These are phyloP conservation scores for Narcine bancroftii DNA, from an alignment of 2,113 vertebrate species.

Conservation along the genomic window DNA sequence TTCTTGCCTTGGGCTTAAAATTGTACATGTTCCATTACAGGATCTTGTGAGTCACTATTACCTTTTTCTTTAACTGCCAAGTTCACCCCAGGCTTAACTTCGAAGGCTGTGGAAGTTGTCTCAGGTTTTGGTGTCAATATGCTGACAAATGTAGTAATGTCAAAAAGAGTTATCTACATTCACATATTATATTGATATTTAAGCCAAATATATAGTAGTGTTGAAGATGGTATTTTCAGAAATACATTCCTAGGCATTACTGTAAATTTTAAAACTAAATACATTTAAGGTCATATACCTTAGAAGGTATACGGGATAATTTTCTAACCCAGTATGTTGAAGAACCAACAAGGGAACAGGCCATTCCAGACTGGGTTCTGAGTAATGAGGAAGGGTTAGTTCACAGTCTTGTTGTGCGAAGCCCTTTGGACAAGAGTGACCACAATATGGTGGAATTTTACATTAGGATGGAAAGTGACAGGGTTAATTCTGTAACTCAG, in stretches of 20 bases:
- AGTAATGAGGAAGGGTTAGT: no score
- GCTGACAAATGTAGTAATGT: background rate
- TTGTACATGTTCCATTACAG: constrained; percentile 11
- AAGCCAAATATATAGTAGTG: background rate
- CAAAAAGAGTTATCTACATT: background rate
- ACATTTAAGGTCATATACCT: background rate
- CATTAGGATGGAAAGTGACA: no score
- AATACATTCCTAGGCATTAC: background rate
- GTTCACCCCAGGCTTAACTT: background rate
- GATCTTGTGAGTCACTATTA: background rate
- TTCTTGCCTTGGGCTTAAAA: background rate
- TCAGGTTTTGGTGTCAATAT: background rate
- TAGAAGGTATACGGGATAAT: no score
- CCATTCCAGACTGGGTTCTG: no score
- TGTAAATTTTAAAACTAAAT: background rate
- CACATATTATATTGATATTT: background rate
- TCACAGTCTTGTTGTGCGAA: no score
- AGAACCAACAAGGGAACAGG: no score
- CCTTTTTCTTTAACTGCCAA: background rate
- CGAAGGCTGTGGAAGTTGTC: background rate
- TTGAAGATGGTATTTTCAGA: background rate
- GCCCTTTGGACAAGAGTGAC: no score
- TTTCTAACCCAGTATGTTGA: no score
- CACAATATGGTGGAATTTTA: no score
- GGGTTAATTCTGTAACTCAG: no score